Evolutionary conservation across 92 coral and sea anemone species (phyloP), one percentile per base, ranked within the genome.

Genomic region (Porites lobata): DNA sequence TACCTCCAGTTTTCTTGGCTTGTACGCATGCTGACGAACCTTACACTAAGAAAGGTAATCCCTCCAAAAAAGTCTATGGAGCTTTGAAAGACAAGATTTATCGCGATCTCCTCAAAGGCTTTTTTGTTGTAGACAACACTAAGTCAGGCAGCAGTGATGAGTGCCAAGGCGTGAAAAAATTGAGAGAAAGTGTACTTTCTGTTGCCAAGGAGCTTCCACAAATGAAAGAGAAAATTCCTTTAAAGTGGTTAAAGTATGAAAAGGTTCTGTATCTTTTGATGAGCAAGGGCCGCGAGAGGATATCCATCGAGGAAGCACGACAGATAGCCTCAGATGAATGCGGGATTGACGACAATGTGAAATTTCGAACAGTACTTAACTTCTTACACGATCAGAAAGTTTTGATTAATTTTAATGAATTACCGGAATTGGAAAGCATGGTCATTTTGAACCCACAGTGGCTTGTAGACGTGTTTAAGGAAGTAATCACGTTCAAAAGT

Each of bases 401-500:
- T 19, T 38, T 93, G 20, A 86, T 93, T 57, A 88, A 87, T 50
- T 88, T 91, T 77, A 83, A 50, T 47, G 90, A 88, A 38, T 51
- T 85, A 0, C 38, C 76, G 19, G 87, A 77, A 2, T 76, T 82
- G 62, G 54, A 70, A 24, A 59, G 78, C 9, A 4, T 83, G 67
- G 80, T 93, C 19, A 70, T 93, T 18, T 53, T 93, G 53, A 83
- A 90, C 50, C 87, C 88, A 9, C 83, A 80, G 59, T 93, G 96
- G 96, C 69, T 93, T 75, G 84, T 87, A 66, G 89, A 91, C 47
- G 78, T 90, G 20, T 88, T 93, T 50, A 88, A 85, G 76, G 72
- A 80, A 63, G 90, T 93, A 19, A 93, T 93, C 29, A 87, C 96
- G n/a, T n/a, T n/a, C n/a, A n/a, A n/a, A n/a, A n/a, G n/a, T n/a